Evolutionary conservation across 2,888 invertebrate genomes (phyloP), one percentile per base, ranked within the genome.

Genomic region (Lasioglossum figueresi): DNA sequence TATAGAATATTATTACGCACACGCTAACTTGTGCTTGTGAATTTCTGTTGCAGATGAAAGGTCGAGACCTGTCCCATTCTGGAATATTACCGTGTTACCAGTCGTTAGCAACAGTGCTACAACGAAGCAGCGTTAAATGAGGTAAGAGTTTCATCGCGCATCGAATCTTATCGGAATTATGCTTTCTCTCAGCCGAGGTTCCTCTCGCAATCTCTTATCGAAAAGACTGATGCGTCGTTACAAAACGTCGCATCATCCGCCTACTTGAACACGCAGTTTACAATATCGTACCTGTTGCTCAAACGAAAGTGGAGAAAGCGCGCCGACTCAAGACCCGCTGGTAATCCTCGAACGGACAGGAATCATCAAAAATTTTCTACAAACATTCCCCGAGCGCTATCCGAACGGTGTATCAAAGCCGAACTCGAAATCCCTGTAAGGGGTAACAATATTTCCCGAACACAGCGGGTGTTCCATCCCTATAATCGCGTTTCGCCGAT

Each of bases 21-120:
- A 48, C 6, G 52, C 23, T 52, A 52, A 52, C n/a, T 52, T 23
- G 52, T 23, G 10, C 6, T 19, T 5, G 4, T 23, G 14, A n/a
- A 23, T 70, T 70, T 37, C 14, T 37, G 40, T 70, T 40, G 37
- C 70, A 70, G 70, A 40, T n/a, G 70, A 40, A 6, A 70, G 70
- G 40, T 37, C 70, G 40, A 12, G 40, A 70, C 5, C n/a, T 40
- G 70, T n/a, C 40, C 70, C 70, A n/a, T 40, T 70, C 70, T 70
- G 70, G 70, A 70, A 70, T 40, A 70, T 70, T 70, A n/a, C 70
- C 5, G 70, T n/a, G 70, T 70, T 70, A 40, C 40, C 70, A 68
- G 37, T 34, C 37, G 34, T 68, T 68, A 37, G 68, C 37, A 68
- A 34, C 70, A 40, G 70, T 34, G 66, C n/a, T 40, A 43, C 70